Percentiles rank a stretch among this genome's conserved stretches.
Conservation (phyloP, 35 echinoderm and acorn worm species). For the Apostichopus parvimensis region DNA sequence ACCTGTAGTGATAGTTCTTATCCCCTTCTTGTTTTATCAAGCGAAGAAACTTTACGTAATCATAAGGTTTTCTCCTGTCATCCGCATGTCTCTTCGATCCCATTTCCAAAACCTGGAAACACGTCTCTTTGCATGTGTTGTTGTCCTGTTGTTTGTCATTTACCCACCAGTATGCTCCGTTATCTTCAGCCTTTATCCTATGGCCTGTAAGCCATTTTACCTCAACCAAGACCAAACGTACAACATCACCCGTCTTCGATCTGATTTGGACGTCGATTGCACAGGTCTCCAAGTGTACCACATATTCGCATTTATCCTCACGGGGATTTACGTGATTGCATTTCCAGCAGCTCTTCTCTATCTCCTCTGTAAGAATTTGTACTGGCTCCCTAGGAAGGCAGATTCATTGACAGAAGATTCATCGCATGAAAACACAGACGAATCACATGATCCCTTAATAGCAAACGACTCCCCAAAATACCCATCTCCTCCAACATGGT, state of each 20-base stretch:
- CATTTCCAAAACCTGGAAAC: background rate
- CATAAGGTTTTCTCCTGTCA: background rate
- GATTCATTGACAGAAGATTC: no score
- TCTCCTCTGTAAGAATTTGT: background rate
- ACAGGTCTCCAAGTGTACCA: background rate
- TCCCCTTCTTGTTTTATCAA: no score
- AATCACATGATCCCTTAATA: no score
- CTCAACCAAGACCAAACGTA: background rate
- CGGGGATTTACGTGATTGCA: slow-evolving; percentile 19
- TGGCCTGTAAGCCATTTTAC: slow-evolving; percentile 21
- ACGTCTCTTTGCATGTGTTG: slow-evolving; percentile 6
- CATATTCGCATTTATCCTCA: background rate
- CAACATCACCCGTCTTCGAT: slow-evolving; percentile 21
- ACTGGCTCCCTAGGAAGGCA: background rate
- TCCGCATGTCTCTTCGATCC: background rate
- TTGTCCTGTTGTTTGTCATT: slow-evolving; percentile 27
- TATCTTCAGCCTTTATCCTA: slow-evolving; percentile 32
- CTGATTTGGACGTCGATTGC: slow-evolving; percentile 37
- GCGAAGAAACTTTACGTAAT: background rate
- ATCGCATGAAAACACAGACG: no score
- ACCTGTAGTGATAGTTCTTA: no score
- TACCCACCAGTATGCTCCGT: slow-evolving; percentile 49
- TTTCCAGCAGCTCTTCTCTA: slow-evolving; percentile 32
- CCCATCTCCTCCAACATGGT: no score
- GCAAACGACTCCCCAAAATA: no score